These are phyloP conservation scores for Sicus ferrugineus DNA, from an alignment of 2,888 invertebrate genomes.

Conservation along the genomic window DNA sequence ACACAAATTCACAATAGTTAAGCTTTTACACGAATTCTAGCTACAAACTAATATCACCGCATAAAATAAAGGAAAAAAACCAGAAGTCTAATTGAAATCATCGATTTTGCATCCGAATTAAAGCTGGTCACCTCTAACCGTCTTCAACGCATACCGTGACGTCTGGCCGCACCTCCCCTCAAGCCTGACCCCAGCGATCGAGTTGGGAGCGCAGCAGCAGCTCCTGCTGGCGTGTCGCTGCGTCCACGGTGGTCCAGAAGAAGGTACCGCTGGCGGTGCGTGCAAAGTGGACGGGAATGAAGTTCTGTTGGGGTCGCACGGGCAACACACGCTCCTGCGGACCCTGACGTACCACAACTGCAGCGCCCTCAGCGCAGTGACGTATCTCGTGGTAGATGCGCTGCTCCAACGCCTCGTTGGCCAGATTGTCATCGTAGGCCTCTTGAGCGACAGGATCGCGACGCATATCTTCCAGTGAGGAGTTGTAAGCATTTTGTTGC, in stretches of 20 bases:
- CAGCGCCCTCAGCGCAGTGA: conserved; percentile 72
- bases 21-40: conserved; percentile 39
- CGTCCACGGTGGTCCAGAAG: conserved; percentile 76
- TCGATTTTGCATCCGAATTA: conserved; percentile 42
- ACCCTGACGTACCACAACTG: conserved; percentile 70
- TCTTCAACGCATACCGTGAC: conserved; percentile 12
- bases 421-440: conserved; percentile 61
- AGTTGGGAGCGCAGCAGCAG: conserved; percentile 49
- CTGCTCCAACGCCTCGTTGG: conserved; percentile 82
- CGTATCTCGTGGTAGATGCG: conserved; percentile 76
- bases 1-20: conserved; percentile 44
- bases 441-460: conserved; percentile 52
- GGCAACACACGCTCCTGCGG: conserved; percentile 64
- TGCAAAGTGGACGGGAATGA: conserved; percentile 78
- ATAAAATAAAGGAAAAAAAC: conserved; percentile 37
- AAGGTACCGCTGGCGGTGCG: conserved; percentile 82
- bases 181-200: conserved; percentile 61
- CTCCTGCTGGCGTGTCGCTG: conserved; percentile 46
- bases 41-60: conserved; percentile 57
- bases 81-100: conserved; percentile 33
- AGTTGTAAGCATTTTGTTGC: conserved; percentile 56
- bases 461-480: conserved; percentile 61
- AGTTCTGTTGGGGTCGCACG: conserved; percentile 55
- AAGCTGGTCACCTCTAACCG: conserved; percentile 49
- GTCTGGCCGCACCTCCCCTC: conserved; percentile 28